Conservation (phyloP, 2,888 invertebrate species). For the Platycheirus rosarum region DNA sequence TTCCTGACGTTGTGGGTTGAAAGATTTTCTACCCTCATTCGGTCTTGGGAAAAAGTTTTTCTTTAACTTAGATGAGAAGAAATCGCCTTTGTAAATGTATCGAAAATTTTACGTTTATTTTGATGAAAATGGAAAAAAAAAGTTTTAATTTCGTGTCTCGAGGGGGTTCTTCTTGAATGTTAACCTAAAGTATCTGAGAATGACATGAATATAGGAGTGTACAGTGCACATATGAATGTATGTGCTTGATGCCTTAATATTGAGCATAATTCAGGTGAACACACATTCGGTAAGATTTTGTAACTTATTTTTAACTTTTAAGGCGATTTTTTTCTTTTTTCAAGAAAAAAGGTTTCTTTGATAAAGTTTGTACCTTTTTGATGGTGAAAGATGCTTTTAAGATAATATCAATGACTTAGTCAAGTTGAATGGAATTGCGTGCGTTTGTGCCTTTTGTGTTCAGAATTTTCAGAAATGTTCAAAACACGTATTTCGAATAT, state of each 20-base stretch:
- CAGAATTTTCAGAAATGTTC: background rate
- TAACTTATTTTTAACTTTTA: conserved; percentile 48
- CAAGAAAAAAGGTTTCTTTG: background rate
- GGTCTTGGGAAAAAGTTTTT: conserved; percentile 28
- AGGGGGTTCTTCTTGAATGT: conserved; percentile 23
- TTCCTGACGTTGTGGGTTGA: conserved; percentile 39
- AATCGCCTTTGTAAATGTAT: conserved; percentile 7
- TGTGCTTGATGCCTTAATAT: conserved; percentile 37
- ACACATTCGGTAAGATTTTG: conserved; percentile 22
- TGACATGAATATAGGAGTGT: conserved; percentile 28
- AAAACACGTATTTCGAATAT: background rate
- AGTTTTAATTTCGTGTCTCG: conserved; percentile 22
- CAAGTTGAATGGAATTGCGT: background rate
- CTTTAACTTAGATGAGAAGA: conserved; percentile 45
- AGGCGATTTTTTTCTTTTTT: background rate
- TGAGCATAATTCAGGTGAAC: conserved; percentile 63
- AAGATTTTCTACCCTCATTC: no score
- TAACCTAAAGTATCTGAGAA: conserved; percentile 34
- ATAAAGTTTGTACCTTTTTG: conserved; percentile 19
- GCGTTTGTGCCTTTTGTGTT: background rate
- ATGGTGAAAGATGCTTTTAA: conserved; percentile 11
- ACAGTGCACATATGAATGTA: background rate
- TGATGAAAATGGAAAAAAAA: conserved; percentile 20
- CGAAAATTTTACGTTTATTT: conserved; percentile 33
- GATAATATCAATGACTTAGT: background rate